A percentile compares a stretch with the other conserved stretches of the same genome.
Evolutionary conservation across 2,797 vertebrate species (phyloP).

Genomic region (Ambastaia sidthimunki): DNA sequence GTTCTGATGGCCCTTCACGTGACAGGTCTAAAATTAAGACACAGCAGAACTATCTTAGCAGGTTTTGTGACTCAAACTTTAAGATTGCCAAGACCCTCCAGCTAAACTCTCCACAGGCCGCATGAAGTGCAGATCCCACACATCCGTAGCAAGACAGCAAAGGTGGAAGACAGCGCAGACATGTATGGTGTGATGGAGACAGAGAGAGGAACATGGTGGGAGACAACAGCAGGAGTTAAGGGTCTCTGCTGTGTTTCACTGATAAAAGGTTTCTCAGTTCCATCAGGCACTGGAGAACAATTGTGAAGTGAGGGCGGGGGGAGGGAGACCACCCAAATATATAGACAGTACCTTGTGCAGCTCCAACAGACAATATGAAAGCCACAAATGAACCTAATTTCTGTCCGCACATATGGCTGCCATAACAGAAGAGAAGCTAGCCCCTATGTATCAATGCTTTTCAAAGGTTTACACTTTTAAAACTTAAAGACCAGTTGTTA

Average conservation of each 20-base stretch:
- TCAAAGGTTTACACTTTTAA: too few species aligned
- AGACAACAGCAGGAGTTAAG: constrained; percentile 47
- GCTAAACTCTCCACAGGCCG: constrained; percentile 20
- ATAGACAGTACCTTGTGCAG: constrained; percentile 32
- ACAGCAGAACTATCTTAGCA: constrained; percentile 24
- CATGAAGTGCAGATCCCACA: constrained; percentile 45
- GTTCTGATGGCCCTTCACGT: constrained; percentile 9
- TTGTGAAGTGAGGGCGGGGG: constrained; percentile 18
- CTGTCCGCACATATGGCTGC: background rate
- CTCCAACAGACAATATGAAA: constrained; percentile 33
- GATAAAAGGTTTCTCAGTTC: constrained; percentile 53
- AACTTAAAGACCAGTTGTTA: background rate
- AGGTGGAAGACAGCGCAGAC: constrained; percentile 25
- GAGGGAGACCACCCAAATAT: constrained; percentile 27
- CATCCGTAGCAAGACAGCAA: constrained; percentile 9
- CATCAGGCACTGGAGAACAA: constrained; percentile 43
- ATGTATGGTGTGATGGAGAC: constrained; percentile 46
- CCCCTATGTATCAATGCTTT: too few species aligned
- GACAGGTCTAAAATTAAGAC: constrained; percentile 49
- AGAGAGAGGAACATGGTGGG: constrained; percentile 37
- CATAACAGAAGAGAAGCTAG: too few species aligned
- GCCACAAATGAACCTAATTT: constrained; percentile 25
- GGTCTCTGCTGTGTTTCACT: constrained; percentile 50
- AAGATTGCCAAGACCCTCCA: constrained; percentile 30
- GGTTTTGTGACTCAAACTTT: constrained; percentile 34